Percentiles rank a stretch among this genome's conserved stretches.
These are phyloP conservation scores for Bombus difficillimus DNA, from an alignment of 1,140 invertebrate genomes.

Conservation along the genomic window DNA sequence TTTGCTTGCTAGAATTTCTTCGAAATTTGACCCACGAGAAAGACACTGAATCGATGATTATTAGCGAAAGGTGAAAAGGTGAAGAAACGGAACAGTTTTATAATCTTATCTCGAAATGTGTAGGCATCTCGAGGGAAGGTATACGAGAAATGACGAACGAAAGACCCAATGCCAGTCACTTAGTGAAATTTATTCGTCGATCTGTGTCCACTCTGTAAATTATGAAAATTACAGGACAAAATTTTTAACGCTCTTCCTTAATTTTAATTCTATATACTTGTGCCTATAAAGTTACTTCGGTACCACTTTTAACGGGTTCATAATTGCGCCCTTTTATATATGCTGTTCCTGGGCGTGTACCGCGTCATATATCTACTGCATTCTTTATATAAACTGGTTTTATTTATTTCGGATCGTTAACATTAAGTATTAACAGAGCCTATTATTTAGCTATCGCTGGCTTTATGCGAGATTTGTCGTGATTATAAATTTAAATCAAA, in stretches of 20 bases:
- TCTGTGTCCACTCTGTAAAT: constrained; percentile 23
- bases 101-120: background rate
- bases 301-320: constrained; percentile 23
- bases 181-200: constrained; percentile 21
- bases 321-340: constrained; percentile 31
- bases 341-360: constrained; percentile 23
- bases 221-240: constrained; percentile 31
- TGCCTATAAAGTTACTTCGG: constrained; percentile 16
- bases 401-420: constrained; percentile 37
- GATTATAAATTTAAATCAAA: constrained; percentile 47
- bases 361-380: background rate
- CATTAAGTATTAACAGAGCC: constrained; percentile 26
- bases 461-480: constrained; percentile 18
- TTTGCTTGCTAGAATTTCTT: background rate
- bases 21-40: background rate
- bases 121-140: background rate
- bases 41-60: background rate
- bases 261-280: constrained; percentile 18
- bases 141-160: background rate
- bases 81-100: background rate
- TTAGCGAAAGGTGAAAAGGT: background rate
- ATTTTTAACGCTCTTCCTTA: constrained; percentile 24
- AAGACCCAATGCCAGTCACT: background rate
- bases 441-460: constrained; percentile 8
- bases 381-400: constrained; percentile 47